phyloP scores from a whole-genome alignment of 2,797 vertebrate genomes.

The Melanotaenia boesemani region DNA sequence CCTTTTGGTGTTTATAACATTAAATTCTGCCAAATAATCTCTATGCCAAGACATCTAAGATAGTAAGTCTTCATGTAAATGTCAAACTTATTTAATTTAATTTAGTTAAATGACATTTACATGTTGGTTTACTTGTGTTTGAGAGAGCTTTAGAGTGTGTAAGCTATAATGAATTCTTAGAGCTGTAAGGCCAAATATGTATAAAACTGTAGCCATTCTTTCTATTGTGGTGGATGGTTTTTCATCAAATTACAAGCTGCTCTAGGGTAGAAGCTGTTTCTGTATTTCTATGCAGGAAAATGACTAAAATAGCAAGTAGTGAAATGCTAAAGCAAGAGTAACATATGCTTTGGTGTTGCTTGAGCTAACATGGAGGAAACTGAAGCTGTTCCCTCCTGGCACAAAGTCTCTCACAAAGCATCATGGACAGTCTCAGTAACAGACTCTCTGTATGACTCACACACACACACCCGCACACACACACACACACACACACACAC shows the following conservation, averaged over 20 bases:
- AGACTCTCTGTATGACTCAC: slow-evolving; percentile 53
- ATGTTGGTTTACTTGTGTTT: slow-evolving; percentile 11
- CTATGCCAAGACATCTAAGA: not conserved
- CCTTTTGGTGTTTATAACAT: not conserved
- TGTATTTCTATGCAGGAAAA: slow-evolving; percentile 10
- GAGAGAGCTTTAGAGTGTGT: slow-evolving; percentile 13
- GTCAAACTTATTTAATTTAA: slow-evolving; percentile 22
- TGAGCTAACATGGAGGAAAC: slow-evolving; percentile 49
- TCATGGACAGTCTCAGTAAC: slow-evolving; percentile 62
- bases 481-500: slow-evolving; percentile 19
- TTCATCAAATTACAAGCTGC: slow-evolving; percentile 12
- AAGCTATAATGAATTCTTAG: slow-evolving; percentile 13
- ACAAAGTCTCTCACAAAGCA: slow-evolving; percentile 64
- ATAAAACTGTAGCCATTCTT: not conserved
- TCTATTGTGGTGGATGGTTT: slow-evolving; percentile 8
- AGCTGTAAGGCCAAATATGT: slow-evolving; percentile 1
- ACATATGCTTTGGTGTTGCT: slow-evolving; percentile 43
- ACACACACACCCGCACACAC: slow-evolving; percentile 15
- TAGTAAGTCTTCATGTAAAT: slow-evolving; percentile 16
- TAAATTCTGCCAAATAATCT: slow-evolving; percentile 3
- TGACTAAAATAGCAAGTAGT: slow-evolving; percentile 6
- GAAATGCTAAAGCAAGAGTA: slow-evolving; percentile 1
- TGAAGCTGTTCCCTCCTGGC: slow-evolving; percentile 69
- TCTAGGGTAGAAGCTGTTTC: slow-evolving; percentile 3
- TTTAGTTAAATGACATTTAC: slow-evolving; percentile 36